Evolutionary conservation across 2,113 vertebrate genomes (phyloP).

Genomic region (Scalopus aquaticus): DNA sequence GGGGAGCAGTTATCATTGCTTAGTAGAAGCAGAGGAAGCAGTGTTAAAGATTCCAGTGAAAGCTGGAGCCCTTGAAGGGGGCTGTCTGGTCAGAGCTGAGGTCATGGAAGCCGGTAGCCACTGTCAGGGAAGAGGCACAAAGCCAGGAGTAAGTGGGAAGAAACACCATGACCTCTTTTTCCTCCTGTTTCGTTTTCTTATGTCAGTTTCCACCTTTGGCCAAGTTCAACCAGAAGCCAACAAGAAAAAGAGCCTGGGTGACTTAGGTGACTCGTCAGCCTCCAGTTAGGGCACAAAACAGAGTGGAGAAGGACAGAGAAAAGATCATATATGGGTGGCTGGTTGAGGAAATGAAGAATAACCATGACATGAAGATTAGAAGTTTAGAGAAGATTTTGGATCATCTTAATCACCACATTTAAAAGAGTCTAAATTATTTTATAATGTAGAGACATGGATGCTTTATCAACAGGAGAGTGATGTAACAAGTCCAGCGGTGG

Average conservation of each 20-base stretch:
- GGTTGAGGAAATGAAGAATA: not conserved
- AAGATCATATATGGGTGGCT: not conserved
- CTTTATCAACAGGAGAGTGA: not conserved
- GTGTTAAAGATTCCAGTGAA: not conserved
- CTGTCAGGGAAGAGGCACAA: not conserved
- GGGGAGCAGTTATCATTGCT: not conserved
- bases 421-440: not conserved
- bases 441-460: not conserved
- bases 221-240: not conserved
- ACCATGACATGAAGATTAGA: not conserved
- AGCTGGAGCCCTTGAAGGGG: not conserved
- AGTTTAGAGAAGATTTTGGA: not conserved
- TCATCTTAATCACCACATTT: not conserved
- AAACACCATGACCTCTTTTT: not conserved
- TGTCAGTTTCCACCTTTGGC: not conserved
- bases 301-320: not conserved
- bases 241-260: not conserved
- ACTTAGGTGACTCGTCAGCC: not conserved
- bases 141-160: not conserved
- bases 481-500: not conserved
- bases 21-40: not conserved
- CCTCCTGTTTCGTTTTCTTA: not conserved
- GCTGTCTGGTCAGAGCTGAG: not conserved
- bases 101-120: not conserved
- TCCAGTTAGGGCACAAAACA: not conserved